phyloP scores from a whole-genome alignment of 2,797 vertebrate species.

The Lepilemur ruficaudatus region DNA sequence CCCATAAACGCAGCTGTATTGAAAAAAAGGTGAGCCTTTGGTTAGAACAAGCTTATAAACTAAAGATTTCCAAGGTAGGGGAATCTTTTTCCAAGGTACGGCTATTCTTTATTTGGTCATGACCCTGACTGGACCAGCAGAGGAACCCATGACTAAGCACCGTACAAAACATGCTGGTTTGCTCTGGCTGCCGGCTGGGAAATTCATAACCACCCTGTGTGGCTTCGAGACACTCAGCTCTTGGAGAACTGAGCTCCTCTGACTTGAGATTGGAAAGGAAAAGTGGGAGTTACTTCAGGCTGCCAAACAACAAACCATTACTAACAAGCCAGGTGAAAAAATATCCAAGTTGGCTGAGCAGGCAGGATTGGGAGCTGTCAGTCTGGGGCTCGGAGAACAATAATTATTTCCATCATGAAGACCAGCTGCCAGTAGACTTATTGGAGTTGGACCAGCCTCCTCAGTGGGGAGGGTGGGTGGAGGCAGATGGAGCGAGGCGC shows the following conservation, averaged over 20 bases:
- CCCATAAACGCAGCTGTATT: background rate
- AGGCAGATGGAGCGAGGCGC: background rate
- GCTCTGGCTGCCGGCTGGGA: slow-evolving; percentile 15
- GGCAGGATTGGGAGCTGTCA: slow-evolving; percentile 23
- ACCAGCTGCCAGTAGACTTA: slow-evolving; percentile 18
- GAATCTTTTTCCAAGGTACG: too few species aligned
- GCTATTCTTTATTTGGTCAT: background rate
- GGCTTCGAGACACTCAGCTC: background rate
- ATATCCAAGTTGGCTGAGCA: slow-evolving; percentile 42
- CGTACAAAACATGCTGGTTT: background rate
- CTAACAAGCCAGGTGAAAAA: slow-evolving; percentile 53
- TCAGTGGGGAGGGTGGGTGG: background rate
- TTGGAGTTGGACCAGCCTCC: background rate
- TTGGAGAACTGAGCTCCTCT: slow-evolving; percentile 1
- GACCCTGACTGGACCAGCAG: background rate
- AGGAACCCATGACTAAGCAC: background rate
- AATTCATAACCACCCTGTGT: background rate
- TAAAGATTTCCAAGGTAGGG: background rate
- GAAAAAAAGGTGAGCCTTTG: background rate
- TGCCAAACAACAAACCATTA: slow-evolving; percentile 45
- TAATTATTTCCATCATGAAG: slow-evolving; percentile 45
- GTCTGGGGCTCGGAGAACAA: background rate
- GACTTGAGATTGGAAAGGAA: slow-evolving; percentile 13
- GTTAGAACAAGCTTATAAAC: background rate
- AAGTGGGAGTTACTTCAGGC: slow-evolving; percentile 24